Base-by-base conservation (phyloP, 2,113 vertebrate genomes). In the Atherinomorus stipes region DNA sequence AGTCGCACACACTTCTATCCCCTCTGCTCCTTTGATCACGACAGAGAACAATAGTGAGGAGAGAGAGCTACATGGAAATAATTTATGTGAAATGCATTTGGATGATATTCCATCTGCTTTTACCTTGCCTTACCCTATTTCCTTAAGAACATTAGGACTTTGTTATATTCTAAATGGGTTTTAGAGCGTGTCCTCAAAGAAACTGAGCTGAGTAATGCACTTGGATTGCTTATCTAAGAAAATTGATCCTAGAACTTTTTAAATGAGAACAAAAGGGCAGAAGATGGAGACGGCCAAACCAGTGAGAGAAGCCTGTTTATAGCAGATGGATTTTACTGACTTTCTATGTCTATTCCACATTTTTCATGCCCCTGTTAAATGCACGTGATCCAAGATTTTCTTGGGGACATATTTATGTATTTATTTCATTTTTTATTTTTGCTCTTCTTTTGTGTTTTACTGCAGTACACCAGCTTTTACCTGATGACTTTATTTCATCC, bases 31-130 rank as follows among this genome's bases (percentile, higher is more conserved):
- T 73, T 74, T 61, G 49, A 15, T 63, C 0, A 13, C 60, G 67
- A 80, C 62, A 16, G 71, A 71, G 68, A 85, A 75, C 64, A 78
- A 54, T 64, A 52, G 66, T 68, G 64, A 58, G 47, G 64, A 76
- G 56, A 61, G 42, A 51, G 51, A 42, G 52, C 52, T n/a, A 70
- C 7, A 25, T 8, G 7, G 65, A 62, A 52, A 76, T 60, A 28
- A 75, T 82, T 66, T 22, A 67, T 76, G 67, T 67, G 7, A 61
- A 84, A 69, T 65, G 45, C 59, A 58, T 74, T 79, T 64, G 63
- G 58, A 78, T 71, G 21, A 71, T 60, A 59, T 81, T 80, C 67
- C 47, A 25, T 52, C 51, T 76, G 65, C 61, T 71, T 78, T 31
- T 66, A 70, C 66, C 49, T 68, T 26, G 31, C 71, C 58, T 40